Base-by-base conservation (phyloP, 2,113 vertebrate species). In the Serranochromis macrocephalus region DNA sequence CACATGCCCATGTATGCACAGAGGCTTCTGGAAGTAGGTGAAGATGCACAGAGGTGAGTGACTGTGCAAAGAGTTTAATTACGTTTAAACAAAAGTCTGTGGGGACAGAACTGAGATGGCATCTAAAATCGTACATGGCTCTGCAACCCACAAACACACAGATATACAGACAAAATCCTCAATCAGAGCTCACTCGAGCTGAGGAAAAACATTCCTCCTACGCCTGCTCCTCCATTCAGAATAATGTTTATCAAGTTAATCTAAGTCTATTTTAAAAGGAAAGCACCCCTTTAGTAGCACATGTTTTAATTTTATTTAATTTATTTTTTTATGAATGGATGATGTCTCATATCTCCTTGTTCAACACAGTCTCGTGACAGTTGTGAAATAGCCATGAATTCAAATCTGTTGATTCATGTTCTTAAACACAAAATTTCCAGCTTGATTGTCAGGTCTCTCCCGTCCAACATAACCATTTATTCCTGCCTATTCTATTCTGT, bases 21-120 rank as follows among this genome's bases (percentile, higher is more conserved):
- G 78, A 80, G 78, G 53, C 17, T 54, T 4, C 13, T 78, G 26
- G 2, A 85, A 49, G 63, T 24, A 73, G 82, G 11, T 66, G 40
- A 82, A n/a, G 82, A 66, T 40, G 21, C 53, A 26, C 38, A 47
- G 57, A 71, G 51, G 78, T 89, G 66, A 61, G 75, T 24, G 51
- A 81, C 51, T 47, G 36, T 83, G 51, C 80, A 85, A 45, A 88
- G 49, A 68, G 54, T 91, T 93, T 88, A 85, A 90, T 87, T 84
- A 57, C 47, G 42, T 88, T 85, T 58, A 75, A 91, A 24, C 26
- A 40, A 9, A 80, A 31, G 21, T 82, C 54, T 88, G 83, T 51
- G n/a, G 45, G 55, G 57, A 79, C 21, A n/a, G 11, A 68, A 51
- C 11, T 68, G 14, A 40, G 42, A 75, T 55, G 45, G 73, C 17